Conservation (phyloP, 35 echinoderm and acorn worm species). For the Chiridota heheva region DNA sequence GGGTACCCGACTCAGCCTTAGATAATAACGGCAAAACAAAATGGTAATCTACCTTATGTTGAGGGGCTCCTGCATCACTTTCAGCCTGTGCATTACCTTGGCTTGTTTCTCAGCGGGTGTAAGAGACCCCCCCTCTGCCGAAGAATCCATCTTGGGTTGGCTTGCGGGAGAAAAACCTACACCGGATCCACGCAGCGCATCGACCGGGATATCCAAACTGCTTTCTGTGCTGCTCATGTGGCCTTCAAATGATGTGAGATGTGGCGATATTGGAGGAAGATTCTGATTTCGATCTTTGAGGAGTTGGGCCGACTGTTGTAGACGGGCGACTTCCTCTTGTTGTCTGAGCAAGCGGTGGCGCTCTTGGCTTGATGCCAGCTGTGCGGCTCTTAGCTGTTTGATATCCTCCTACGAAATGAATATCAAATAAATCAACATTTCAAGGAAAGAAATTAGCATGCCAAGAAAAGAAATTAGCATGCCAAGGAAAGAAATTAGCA, state of each 20-base stretch:
- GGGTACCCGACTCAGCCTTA: too few species aligned
- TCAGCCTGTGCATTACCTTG: constrained; percentile 73
- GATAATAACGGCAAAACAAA: too few species aligned
- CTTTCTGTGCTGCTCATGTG: constrained; percentile 14
- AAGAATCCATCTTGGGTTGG: not conserved
- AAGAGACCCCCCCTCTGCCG: not conserved
- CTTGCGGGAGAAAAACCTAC: not conserved
- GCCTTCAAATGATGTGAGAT: constrained; percentile 50
- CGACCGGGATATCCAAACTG: not conserved
- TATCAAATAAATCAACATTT: too few species aligned
- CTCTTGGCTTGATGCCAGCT: constrained; percentile 62
- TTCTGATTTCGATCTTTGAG: constrained; percentile 64
- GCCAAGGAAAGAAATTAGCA: too few species aligned
- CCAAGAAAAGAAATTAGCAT: too few species aligned
- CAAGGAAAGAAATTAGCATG: too few species aligned
- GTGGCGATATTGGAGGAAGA: constrained; percentile 49
- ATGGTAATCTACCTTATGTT: constrained; percentile 70
- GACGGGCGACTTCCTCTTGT: constrained; percentile 73
- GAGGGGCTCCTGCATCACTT: constrained; percentile 67
- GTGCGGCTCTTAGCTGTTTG: constrained; percentile 47
- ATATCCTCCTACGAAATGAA: constrained; percentile 65
- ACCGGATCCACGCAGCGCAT: not conserved
- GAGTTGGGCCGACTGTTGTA: constrained; percentile 67
- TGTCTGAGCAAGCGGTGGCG: constrained; percentile 67
- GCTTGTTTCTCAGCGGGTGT: constrained; percentile 86